These are phyloP conservation scores for Choristoneura rosaceana DNA, from an alignment of 2,888 invertebrate species.

Conservation along the genomic window DNA sequence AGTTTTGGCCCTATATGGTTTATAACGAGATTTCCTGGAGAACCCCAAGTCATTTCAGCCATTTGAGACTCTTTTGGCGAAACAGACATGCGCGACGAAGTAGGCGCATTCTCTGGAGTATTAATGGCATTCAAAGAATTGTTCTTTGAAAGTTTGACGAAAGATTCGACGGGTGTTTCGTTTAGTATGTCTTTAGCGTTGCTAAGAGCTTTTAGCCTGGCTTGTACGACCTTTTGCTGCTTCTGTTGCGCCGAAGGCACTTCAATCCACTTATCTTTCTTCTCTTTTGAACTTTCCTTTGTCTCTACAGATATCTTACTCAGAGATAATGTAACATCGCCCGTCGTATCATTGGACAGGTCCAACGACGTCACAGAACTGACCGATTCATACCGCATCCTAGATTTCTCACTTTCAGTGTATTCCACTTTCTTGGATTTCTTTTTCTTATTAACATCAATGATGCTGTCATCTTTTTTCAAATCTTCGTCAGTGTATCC, in stretches of 20 bases:
- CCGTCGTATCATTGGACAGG: slow-evolving; percentile 68
- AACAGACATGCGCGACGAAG: slow-evolving; percentile 65
- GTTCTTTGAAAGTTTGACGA: slow-evolving; percentile 72
- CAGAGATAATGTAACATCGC: slow-evolving; percentile 74
- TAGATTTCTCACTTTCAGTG: slow-evolving; percentile 76
- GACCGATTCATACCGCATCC: slow-evolving; percentile 73
- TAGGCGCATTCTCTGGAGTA: slow-evolving; percentile 49
- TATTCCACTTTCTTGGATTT: slow-evolving; percentile 76
- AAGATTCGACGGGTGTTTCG: slow-evolving; percentile 68
- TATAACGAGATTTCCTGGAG: slow-evolving; percentile 70
- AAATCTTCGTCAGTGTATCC: slow-evolving; percentile 81
- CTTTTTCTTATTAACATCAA: slow-evolving; percentile 71
- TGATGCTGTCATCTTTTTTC: slow-evolving; percentile 72
- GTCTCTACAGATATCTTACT: slow-evolving; percentile 66
- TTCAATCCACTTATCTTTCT: slow-evolving; percentile 78
- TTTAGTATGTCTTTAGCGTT: slow-evolving; percentile 73
- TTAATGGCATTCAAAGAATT: slow-evolving; percentile 61
- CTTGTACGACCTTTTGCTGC: slow-evolving; percentile 79
- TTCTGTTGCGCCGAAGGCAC: slow-evolving; percentile 75
- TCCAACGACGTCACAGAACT: slow-evolving; percentile 77
- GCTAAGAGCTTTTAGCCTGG: slow-evolving; percentile 76
- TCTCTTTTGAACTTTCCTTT: slow-evolving; percentile 60
- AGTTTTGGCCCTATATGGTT: slow-evolving; percentile 83
- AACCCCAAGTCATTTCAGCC: slow-evolving; percentile 60
- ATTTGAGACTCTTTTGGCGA: slow-evolving; percentile 69